Percentiles rank a stretch among this genome's conserved stretches.
These are phyloP conservation scores for Mixornis gularis DNA, from an alignment of 2,113 vertebrate genomes.

Conservation along the genomic window DNA sequence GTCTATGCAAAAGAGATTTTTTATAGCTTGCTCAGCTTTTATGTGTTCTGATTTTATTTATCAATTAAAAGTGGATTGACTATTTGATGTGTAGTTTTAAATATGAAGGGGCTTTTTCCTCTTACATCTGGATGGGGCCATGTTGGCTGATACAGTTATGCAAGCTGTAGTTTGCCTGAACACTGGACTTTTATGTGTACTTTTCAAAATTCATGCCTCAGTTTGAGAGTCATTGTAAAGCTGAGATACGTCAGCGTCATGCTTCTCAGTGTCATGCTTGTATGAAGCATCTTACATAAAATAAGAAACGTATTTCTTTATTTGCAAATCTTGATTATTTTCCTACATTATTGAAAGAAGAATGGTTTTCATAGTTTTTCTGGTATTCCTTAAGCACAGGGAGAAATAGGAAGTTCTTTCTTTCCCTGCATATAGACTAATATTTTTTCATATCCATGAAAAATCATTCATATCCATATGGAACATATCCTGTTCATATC, in stretches of 20 bases:
- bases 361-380: background rate
- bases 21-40: background rate
- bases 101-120: background rate
- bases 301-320: background rate
- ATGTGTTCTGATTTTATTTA: background rate
- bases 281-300: background rate
- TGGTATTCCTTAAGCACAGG: background rate
- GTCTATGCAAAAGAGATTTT: background rate
- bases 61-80: background rate
- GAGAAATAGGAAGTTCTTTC: background rate
- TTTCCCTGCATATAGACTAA: background rate
- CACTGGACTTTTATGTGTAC: background rate
- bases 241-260: background rate
- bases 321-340: background rate
- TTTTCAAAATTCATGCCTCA: background rate
- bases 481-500: background rate
- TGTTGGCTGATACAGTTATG: background rate
- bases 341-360: background rate
- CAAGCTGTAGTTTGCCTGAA: background rate
- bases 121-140: background rate
- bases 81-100: background rate
- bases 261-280: background rate
- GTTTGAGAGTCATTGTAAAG: background rate
- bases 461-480: too few relatives aligned
- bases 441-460: background rate